Percentiles rank a stretch among this genome's conserved stretches.
Conservation (phyloP, 2,113 vertebrate genomes). For the Strix aluco region DNA sequence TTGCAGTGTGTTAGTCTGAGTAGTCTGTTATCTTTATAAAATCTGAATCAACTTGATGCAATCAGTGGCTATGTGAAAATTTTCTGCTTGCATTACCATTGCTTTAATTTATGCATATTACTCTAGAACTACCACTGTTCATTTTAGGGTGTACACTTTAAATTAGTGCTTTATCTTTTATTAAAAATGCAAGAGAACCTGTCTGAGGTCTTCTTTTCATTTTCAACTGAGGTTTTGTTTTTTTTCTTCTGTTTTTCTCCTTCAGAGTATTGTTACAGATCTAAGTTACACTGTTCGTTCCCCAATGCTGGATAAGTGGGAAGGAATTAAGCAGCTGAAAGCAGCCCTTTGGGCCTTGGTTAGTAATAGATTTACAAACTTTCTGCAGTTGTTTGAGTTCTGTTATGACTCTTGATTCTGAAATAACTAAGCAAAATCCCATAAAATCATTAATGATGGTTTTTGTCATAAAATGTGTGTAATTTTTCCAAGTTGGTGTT, state of each 20-base stretch:
- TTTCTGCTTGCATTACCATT: background rate
- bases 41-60: background rate
- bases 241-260: background rate
- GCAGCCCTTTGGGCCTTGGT: constrained; percentile 98
- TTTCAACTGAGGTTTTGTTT: background rate
- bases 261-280: constrained; percentile 91
- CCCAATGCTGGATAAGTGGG: constrained; percentile 97
- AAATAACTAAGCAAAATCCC: background rate
- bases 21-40: background rate
- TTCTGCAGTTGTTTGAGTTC: background rate
- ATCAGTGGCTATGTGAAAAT: background rate
- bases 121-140: background rate
- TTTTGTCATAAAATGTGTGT: background rate
- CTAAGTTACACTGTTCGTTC: constrained; percentile 93
- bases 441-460: background rate
- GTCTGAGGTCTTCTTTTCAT: background rate
- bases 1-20: background rate
- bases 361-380: constrained; percentile 63
- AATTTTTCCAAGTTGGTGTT: background rate
- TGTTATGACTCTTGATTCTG: background rate
- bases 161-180: background rate
- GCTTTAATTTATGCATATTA: background rate
- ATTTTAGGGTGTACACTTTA: background rate
- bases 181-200: background rate
- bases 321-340: constrained; percentile 97